Conservation (phyloP, 2,888 invertebrate species). For the Dinocampus coccinellae region DNA sequence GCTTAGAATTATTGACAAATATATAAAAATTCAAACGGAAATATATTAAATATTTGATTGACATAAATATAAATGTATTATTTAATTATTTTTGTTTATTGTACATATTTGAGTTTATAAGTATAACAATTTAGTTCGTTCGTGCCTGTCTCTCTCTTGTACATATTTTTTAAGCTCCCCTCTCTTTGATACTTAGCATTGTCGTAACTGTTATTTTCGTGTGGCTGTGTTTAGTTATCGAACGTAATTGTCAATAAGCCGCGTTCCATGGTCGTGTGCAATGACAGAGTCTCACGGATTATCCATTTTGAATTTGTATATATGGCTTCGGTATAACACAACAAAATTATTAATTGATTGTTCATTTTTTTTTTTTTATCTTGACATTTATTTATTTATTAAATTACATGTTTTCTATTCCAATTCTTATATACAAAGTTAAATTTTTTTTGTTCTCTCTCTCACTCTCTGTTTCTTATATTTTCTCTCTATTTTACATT, state of each 20-base stretch:
- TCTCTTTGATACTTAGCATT: neutral
- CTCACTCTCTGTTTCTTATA: too few species aligned
- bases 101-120: neutral
- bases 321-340: conserved; percentile 10
- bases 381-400: too few species aligned
- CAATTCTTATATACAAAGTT: too few species aligned
- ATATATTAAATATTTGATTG: neutral
- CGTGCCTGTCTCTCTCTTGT: neutral
- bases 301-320: conserved; percentile 17
- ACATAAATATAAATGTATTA: neutral
- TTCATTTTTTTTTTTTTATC: neutral
- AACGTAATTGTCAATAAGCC: conserved; percentile 32
- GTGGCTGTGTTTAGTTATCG: conserved; percentile 26
- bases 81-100: neutral
- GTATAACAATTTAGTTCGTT: neutral
- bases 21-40: neutral
- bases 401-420: too few species aligned
- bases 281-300: conserved; percentile 17
- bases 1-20: too few species aligned
- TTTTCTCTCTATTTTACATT: too few species aligned
- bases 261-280: conserved; percentile 3
- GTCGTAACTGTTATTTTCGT: conserved; percentile 28
- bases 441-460: too few species aligned
- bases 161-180: neutral
- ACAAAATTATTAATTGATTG: neutral